phyloP scores from a whole-genome alignment of 2,888 invertebrate genomes.

The Melanostoma mellinum region DNA sequence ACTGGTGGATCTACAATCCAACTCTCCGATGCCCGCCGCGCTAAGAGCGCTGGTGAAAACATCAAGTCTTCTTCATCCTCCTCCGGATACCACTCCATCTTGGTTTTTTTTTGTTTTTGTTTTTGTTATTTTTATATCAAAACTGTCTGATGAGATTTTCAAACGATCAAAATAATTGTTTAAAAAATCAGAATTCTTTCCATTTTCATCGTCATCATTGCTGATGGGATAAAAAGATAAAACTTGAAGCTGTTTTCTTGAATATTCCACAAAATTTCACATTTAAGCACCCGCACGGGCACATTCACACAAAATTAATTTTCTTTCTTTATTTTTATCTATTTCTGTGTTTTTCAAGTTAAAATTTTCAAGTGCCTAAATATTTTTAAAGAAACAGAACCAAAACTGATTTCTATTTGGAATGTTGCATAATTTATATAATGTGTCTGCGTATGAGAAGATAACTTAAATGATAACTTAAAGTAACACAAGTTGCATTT shows the following conservation, averaged over 20 bases:
- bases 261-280: constrained; percentile 37
- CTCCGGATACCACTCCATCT: constrained; percentile 91
- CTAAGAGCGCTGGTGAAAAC: constrained; percentile 93
- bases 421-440: constrained; percentile 67
- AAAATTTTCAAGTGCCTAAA: constrained; percentile 26
- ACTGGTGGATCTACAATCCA: constrained; percentile 94
- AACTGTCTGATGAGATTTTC: not conserved
- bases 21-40: constrained; percentile 92
- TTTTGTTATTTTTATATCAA: not conserved
- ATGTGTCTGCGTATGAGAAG: constrained; percentile 2
- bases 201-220: not conserved
- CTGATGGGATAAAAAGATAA: constrained; percentile 5
- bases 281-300: constrained; percentile 37
- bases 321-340: constrained; percentile 61
- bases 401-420: constrained; percentile 36
- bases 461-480: constrained; percentile 24
- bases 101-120: constrained; percentile 23
- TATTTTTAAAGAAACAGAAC: constrained; percentile 13
- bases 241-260: not conserved
- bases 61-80: constrained; percentile 93
- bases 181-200: not conserved
- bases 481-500: constrained; percentile 39
- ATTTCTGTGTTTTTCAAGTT: constrained; percentile 23
- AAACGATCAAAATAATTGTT: constrained; percentile 2
- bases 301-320: constrained; percentile 34